These are phyloP conservation scores for Oplegnathus fasciatus DNA, from an alignment of 2,113 vertebrate genomes.

Conservation along the genomic window DNA sequence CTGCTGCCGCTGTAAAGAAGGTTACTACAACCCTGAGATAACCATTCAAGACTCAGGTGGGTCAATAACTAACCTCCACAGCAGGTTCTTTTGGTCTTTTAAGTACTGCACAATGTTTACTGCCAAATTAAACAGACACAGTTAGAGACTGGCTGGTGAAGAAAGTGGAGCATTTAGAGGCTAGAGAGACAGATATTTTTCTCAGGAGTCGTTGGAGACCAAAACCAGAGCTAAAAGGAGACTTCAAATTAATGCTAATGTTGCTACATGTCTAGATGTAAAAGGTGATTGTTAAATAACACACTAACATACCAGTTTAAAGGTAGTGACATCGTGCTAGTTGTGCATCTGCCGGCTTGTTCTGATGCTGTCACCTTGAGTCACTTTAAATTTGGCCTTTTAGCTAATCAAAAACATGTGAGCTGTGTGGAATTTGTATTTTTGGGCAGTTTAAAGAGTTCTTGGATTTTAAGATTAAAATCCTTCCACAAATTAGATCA, in stretches of 20 bases:
- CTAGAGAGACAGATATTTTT: too few relatives aligned
- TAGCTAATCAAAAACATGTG: too few relatives aligned
- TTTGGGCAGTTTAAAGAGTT: background rate
- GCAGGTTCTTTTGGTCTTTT: background rate
- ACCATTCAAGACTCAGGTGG: constrained; percentile 65
- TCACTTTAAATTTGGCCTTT: too few relatives aligned
- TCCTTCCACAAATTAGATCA: background rate
- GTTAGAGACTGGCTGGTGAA: too few relatives aligned
- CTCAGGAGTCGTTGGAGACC: too few relatives aligned
- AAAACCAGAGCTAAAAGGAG: too few relatives aligned
- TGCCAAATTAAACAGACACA: background rate
- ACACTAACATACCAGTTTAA: background rate
- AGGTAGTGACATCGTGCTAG: too few relatives aligned
- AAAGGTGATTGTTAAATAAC: too few relatives aligned
- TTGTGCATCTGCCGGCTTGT: background rate
- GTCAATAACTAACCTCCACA: background rate
- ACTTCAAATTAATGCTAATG: too few relatives aligned
- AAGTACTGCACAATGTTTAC: background rate
- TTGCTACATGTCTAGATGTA: too few relatives aligned
- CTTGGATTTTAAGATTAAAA: background rate
- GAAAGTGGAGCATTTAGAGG: too few relatives aligned
- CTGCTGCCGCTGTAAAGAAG: constrained; percentile 91
- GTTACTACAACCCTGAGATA: constrained; percentile 86
- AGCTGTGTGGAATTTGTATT: background rate
- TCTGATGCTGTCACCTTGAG: background rate